phyloP scores from a whole-genome alignment of 2,113 vertebrate species.

The Protomyctophum bolini region DNA sequence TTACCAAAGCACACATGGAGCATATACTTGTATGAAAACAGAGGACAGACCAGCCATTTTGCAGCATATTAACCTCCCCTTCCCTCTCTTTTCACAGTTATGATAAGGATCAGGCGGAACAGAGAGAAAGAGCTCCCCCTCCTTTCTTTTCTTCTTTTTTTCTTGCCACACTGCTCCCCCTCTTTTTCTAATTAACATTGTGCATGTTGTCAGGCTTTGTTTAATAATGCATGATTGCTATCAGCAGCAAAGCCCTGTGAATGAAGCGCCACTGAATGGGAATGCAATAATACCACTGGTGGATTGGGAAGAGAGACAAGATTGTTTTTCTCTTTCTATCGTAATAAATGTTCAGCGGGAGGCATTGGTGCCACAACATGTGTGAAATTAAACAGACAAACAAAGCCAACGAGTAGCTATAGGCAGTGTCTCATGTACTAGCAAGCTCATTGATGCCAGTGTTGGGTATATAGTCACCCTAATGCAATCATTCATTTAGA shows the following conservation, averaged over 20 bases:
- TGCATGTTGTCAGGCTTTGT: slow-evolving; percentile 77
- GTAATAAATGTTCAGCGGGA: slow-evolving; percentile 62
- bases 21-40: slow-evolving; percentile 46
- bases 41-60: slow-evolving; percentile 48
- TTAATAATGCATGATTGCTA: slow-evolving; percentile 80
- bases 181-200: slow-evolving; percentile 77
- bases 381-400: slow-evolving; percentile 26
- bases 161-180: slow-evolving; percentile 37
- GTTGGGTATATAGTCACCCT: not conserved
- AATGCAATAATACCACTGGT: slow-evolving; percentile 73
- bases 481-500: not conserved
- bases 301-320: slow-evolving; percentile 65
- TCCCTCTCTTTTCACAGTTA: slow-evolving; percentile 55
- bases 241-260: slow-evolving; percentile 75
- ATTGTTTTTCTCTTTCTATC: slow-evolving; percentile 42
- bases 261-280: slow-evolving; percentile 70
- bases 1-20: slow-evolving; percentile 34
- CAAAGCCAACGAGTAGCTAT: not conserved
- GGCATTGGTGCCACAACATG: slow-evolving; percentile 39
- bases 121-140: slow-evolving; percentile 52
- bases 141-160: slow-evolving; percentile 27
- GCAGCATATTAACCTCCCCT: slow-evolving; percentile 64
- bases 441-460: too few species aligned
- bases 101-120: slow-evolving; percentile 71
- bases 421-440: not conserved